Evolutionary conservation across 1,140 invertebrate species (phyloP), one percentile per base, ranked within the genome.

Genomic region (Drepana arcuata): DNA sequence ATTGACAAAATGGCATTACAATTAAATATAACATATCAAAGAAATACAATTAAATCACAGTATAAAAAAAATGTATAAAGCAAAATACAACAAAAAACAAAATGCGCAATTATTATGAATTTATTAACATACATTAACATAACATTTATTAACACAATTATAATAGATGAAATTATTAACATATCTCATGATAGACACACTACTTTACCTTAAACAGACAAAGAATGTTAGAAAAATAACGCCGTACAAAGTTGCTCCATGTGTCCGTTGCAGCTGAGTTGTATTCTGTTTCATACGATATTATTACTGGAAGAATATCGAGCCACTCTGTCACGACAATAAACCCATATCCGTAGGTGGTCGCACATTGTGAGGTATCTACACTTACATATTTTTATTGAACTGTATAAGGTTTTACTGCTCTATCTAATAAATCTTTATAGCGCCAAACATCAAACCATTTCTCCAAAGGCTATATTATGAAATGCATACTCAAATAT

Each of bases 271-370:
- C 31, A 32, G 27, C 31, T 43, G 33, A 14, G 40, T 49, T 40
- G 47, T 49, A 52, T 48, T 55, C 44, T 57, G 48, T 62, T 59
- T 52, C 58, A 51, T 34, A 39, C n/a, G n/a, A n/a, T 51, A 32
- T 41, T 45, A 49, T 48, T 53, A 46, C 34, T 36, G 41, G 38
- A 33, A 32, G 44, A 30, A 42, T 39, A 34, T 27, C 9, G 21
- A 42, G 26, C 37, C 32, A 48, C 34, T 57, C 41, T 50, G 41
- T 48, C 37, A 41, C 43, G 40, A 52, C 60, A 60, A 64, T 73
- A 77, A 73, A 75, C 58, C 34, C 48, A 56, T 62, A 56, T 52
- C n/a, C 66, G 67, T 75, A 71, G 73, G 71, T 78, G 73, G 73
- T 73, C 73, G 48, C 58, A 34, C 45, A 44, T 60, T 56, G 55